phyloP scores from a whole-genome alignment of 2,797 vertebrate genomes.

The Lophotriccus pileatus region DNA sequence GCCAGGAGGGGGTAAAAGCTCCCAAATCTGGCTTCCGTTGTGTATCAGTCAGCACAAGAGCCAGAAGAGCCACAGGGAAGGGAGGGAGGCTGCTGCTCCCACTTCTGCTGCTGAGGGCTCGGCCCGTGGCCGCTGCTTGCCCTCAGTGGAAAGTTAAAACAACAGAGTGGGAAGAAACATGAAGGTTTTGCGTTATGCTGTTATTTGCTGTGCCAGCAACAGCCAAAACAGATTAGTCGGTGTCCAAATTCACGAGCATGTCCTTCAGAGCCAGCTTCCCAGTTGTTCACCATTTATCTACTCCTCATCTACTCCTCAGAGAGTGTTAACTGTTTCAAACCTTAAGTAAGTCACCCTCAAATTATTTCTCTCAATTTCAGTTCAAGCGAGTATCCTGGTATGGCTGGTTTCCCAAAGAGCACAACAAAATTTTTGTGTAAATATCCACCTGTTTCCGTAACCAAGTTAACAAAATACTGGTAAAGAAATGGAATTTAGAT shows the following conservation, averaged over 20 bases:
- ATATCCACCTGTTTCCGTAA: slow-evolving; percentile 27
- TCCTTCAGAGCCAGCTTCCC: slow-evolving; percentile 49
- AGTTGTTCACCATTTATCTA: slow-evolving; percentile 63
- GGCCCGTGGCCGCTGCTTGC: not conserved
- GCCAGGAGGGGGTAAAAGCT: rapidly evolving
- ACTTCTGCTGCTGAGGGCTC: not conserved
- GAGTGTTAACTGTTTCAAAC: slow-evolving; percentile 36
- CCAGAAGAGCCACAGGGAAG: not conserved
- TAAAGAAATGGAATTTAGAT: not conserved
- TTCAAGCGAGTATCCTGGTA: not conserved
- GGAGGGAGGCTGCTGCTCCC: not conserved
- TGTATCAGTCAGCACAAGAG: not conserved
- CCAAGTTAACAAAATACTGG: not conserved
- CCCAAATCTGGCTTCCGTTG: not conserved
- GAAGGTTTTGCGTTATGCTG: slow-evolving; percentile 47
- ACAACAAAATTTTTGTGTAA: not conserved
- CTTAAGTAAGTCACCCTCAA: not conserved
- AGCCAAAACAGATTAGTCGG: slow-evolving; percentile 31
- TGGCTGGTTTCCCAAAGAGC: not conserved
- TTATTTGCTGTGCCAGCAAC: slow-evolving; percentile 31
- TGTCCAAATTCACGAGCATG: slow-evolving; percentile 18
- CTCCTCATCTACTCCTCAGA: slow-evolving; percentile 29
- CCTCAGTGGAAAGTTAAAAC: not conserved
- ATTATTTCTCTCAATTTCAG: not conserved
- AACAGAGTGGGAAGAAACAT: not conserved